A percentile compares a stretch with the other conserved stretches of the same genome.
These are phyloP conservation scores for Agapornis canus DNA, from an alignment of 2,797 vertebrate species.

Conservation along the genomic window DNA sequence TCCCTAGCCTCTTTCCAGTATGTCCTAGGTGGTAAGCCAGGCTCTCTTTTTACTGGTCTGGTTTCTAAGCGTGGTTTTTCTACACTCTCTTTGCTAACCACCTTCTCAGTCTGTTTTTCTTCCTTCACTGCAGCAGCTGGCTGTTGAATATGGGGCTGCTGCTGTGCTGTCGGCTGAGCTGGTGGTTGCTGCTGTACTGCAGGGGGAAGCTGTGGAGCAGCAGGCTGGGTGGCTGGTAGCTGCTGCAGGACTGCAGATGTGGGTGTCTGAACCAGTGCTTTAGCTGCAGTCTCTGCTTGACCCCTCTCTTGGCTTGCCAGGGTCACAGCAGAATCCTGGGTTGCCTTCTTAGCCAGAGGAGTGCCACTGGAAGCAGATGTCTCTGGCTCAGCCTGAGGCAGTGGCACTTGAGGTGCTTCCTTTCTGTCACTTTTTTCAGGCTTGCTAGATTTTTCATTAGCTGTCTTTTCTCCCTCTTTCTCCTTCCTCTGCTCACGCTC, in stretches of 20 bases:
- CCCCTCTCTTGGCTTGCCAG: slow-evolving; percentile 37
- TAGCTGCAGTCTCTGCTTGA: slow-evolving; percentile 54
- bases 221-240: not conserved
- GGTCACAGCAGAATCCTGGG: slow-evolving; percentile 48
- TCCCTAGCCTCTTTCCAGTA: slow-evolving; percentile 92
- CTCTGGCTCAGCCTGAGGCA: slow-evolving; percentile 77
- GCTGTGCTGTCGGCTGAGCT: not conserved
- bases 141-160: not conserved
- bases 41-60: slow-evolving; percentile 84
- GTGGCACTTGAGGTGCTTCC: slow-evolving; percentile 75
- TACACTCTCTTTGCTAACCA: slow-evolving; percentile 70
- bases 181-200: not conserved
- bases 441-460: slow-evolving; percentile 72
- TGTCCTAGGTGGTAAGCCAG: slow-evolving; percentile 85
- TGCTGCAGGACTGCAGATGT: slow-evolving; percentile 14
- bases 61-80: slow-evolving; percentile 87
- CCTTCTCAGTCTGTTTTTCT: slow-evolving; percentile 87
- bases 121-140: slow-evolving; percentile 68
- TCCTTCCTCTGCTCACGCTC: slow-evolving; percentile 94
- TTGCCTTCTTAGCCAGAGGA: slow-evolving; percentile 56
- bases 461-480: slow-evolving; percentile 84
- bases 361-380: slow-evolving; percentile 38
- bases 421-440: slow-evolving; percentile 83
- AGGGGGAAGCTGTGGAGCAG: not conserved
- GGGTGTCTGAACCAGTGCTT: slow-evolving; percentile 22